Conservation (phyloP, 1,140 invertebrate genomes). For the Caenorhabditis inopinata region DNA sequence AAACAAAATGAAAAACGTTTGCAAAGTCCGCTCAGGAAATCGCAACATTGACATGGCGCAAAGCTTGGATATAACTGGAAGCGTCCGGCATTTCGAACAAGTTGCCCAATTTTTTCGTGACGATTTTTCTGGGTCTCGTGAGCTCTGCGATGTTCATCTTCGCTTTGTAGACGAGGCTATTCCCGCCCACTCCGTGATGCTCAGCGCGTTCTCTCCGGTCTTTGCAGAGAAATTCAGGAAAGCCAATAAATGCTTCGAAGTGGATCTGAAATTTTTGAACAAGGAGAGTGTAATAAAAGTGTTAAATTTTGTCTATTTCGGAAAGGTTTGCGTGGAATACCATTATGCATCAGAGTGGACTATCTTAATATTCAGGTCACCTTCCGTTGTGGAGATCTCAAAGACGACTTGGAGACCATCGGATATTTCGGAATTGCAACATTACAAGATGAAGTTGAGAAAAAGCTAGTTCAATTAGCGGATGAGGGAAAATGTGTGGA, state of each 20-base stretch:
- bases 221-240: background rate
- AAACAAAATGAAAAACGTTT: no score
- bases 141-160: background rate
- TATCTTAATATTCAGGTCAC: background rate
- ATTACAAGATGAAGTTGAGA: constrained; percentile 4
- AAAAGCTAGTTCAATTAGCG: background rate
- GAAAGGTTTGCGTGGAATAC: background rate
- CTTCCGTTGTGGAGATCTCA: background rate
- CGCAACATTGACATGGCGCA: background rate
- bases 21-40: background rate
- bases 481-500: background rate
- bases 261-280: background rate
- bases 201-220: background rate
- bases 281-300: background rate
- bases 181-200: background rate
- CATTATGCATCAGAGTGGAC: no score
- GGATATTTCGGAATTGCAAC: background rate
- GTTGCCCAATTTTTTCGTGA: background rate
- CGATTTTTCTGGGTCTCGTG: background rate
- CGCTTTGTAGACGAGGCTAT: background rate
- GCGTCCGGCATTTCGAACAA: background rate
- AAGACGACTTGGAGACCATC: background rate
- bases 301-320: background rate
- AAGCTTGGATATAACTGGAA: background rate
- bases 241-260: background rate